These are phyloP conservation scores for Atrina japonica DNA, from an alignment of 2,888 invertebrate genomes.

Conservation along the genomic window DNA sequence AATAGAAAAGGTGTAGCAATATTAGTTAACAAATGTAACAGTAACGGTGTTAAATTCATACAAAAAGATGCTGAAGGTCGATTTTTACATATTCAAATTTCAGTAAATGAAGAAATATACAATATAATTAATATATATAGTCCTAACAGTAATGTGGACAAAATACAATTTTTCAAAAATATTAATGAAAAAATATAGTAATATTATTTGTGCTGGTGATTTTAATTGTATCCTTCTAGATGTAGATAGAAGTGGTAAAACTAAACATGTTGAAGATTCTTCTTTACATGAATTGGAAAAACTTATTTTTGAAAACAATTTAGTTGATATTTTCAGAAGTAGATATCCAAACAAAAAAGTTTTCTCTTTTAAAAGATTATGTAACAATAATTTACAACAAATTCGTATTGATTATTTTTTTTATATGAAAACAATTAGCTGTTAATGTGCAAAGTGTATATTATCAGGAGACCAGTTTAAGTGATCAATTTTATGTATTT, in stretches of 20 bases:
- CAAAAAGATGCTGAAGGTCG: constrained; percentile 7
- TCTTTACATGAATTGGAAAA: no score
- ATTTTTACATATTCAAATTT: constrained; percentile 12
- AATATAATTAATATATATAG: constrained; percentile 33
- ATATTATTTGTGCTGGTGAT: no score
- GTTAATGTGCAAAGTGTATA: no score
- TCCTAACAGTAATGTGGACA: constrained; percentile 25
- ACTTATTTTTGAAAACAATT: no score
- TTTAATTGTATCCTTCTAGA: no score
- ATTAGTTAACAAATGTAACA: not conserved
- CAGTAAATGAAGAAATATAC: constrained; percentile 10
- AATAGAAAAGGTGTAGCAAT: constrained; percentile 23
- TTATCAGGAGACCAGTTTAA: no score
- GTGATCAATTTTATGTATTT: constrained; percentile 12
- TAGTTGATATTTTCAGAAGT: no score
- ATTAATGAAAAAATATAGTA: constrained; percentile 4
- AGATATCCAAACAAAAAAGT: not conserved
- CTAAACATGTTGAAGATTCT: no score
- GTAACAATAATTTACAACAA: no score
- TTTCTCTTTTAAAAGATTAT: constrained; percentile 1
- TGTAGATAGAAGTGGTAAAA: no score
- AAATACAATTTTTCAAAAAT: constrained; percentile 14
- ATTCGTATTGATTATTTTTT: no score
- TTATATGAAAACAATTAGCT: no score
- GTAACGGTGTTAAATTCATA: not conserved